Conservation (phyloP, 2,888 invertebrate genomes). For the Harpagoxenus sublaevis region DNA sequence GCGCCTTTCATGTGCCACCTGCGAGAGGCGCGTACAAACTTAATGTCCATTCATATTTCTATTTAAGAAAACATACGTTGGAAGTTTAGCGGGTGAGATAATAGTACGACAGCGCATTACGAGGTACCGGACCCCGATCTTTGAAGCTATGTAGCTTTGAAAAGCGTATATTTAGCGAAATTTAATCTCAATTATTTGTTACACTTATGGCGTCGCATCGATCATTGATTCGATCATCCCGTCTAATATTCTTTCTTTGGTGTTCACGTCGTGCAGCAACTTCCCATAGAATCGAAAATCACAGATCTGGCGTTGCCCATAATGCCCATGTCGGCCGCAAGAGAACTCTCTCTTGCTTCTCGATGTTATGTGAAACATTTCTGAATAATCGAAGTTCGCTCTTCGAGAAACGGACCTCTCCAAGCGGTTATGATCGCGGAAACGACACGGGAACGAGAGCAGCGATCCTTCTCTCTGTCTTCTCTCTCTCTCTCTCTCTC, state of each 20-base stretch:
- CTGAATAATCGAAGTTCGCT: constrained; percentile 26
- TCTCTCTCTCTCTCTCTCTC: constrained; percentile 22
- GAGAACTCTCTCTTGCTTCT: not conserved
- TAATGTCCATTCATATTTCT: constrained; percentile 54
- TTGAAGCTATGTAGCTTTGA: not conserved
- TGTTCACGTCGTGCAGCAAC: not conserved
- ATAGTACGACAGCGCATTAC: constrained; percentile 24
- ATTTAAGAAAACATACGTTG: constrained; percentile 39
- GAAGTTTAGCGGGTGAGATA: constrained; percentile 33
- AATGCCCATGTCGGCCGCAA: not conserved
- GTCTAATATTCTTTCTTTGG: constrained; percentile 3
- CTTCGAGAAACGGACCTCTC: constrained; percentile 6
- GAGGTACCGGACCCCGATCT: not conserved
- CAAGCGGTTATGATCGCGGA: constrained; percentile 5
- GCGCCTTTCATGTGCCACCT: constrained; percentile 50
- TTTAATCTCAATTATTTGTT: constrained; percentile 20
- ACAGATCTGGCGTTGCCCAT: not conserved
- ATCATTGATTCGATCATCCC: not conserved
- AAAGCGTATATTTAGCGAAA: constrained; percentile 1
- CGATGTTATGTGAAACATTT: constrained; percentile 33
- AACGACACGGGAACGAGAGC: constrained; percentile 2
- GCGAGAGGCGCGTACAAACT: constrained; percentile 40
- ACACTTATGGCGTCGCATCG: not conserved
- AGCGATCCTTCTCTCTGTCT: not conserved
- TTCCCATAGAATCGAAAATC: constrained; percentile 32